These are phyloP conservation scores for Anguilla japonica DNA, from an alignment of 2,113 vertebrate species.

Conservation along the genomic window DNA sequence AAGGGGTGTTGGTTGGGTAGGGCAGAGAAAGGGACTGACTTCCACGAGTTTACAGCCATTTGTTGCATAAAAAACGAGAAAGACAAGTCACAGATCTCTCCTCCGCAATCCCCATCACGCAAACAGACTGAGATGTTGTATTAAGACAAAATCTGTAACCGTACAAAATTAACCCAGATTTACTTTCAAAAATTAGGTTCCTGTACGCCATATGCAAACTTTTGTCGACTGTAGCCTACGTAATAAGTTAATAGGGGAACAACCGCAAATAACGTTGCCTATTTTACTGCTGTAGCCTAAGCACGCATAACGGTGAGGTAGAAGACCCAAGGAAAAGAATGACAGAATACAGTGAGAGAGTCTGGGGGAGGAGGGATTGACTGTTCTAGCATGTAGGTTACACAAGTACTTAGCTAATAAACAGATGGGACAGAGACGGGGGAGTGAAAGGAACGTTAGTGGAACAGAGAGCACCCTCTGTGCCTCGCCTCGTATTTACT, in stretches of 20 bases:
- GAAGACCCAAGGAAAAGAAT: background rate
- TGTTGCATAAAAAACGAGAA: background rate
- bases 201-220: background rate
- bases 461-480: background rate
- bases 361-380: constrained; percentile 3
- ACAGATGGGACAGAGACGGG: constrained; percentile 5
- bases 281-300: background rate
- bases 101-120: too few relatives aligned
- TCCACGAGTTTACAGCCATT: background rate
- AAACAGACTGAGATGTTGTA: background rate
- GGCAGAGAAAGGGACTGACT: background rate
- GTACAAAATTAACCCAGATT: background rate
- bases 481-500: background rate
- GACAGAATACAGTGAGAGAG: constrained; percentile 24
- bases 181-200: background rate
- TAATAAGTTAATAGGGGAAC: too few relatives aligned
- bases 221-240: background rate
- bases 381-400: constrained; percentile 31
- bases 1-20: background rate
- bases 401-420: constrained; percentile 22
- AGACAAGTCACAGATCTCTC: background rate
- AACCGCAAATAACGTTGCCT: background rate
- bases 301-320: background rate
- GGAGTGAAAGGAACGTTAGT: background rate
- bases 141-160: background rate